Evolutionary conservation across 2,113 vertebrate genomes (phyloP).

Genomic region (Chlorodrepanis virens): DNA sequence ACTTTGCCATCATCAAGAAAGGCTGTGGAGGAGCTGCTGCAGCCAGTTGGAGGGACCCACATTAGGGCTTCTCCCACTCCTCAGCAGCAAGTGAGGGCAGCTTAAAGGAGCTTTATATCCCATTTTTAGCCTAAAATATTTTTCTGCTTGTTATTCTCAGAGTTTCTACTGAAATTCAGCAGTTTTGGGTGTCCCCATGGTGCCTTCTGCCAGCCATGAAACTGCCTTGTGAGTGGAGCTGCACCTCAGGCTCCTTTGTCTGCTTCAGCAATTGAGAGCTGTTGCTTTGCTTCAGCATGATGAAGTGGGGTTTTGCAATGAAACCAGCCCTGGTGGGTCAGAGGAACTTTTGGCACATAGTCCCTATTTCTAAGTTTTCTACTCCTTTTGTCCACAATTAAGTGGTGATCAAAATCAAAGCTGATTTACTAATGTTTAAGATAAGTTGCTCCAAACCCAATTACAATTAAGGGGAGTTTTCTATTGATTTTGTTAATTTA

Average conservation of each 20-base stretch:
- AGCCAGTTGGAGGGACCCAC: background rate
- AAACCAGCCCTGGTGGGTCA: background rate
- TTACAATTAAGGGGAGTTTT: background rate
- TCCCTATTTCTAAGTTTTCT: background rate
- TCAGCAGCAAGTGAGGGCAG: background rate
- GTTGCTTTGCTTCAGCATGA: background rate
- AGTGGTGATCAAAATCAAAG: background rate
- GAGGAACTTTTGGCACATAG: background rate
- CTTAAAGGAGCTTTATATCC: background rate
- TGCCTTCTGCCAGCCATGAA: background rate
- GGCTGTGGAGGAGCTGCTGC: background rate
- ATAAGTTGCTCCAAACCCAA: background rate
- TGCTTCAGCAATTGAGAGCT: background rate
- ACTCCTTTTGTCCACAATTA: background rate
- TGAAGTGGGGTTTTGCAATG: background rate
- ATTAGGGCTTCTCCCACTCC: background rate
- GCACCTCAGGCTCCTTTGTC: background rate
- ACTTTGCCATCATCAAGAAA: background rate
- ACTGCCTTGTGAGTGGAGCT: background rate
- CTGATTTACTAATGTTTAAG: background rate
- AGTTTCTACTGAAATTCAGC: background rate
- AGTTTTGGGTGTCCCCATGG: background rate
- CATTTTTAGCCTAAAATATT: background rate
- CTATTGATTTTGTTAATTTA: background rate
- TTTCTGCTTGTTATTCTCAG: background rate